Evolutionary conservation across 2,797 vertebrate genomes (phyloP).

Genomic region (Neopelma chrysocephalum): DNA sequence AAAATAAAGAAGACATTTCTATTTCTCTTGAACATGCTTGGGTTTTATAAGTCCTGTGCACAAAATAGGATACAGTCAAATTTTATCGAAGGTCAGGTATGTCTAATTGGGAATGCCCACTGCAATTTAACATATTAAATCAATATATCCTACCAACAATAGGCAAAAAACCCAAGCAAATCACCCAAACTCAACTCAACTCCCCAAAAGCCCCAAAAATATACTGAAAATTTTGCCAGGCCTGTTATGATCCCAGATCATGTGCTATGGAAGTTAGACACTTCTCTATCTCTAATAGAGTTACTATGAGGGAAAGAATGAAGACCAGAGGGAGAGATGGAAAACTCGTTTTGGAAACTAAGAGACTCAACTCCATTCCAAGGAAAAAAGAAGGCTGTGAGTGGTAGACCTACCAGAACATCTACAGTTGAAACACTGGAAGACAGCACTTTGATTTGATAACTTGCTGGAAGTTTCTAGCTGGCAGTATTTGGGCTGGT

Average conservation of each 20-base stretch:
- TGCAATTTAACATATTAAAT: neutral
- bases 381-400: neutral
- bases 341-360: neutral
- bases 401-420: neutral
- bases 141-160: neutral
- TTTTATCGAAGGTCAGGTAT: neutral
- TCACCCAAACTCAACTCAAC: neutral
- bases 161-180: neutral
- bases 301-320: neutral
- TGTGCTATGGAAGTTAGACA: neutral
- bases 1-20: neutral
- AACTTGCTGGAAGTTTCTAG: neutral
- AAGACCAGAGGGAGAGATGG: neutral
- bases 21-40: neutral
- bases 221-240: neutral
- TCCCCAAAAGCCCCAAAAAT: neutral
- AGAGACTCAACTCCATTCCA: neutral
- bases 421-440: rapidly evolving
- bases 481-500: neutral
- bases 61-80: neutral
- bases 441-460: too few relatives aligned
- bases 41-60: neutral
- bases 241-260: neutral
- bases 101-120: neutral
- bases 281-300: neutral